Conservation (phyloP, 2,113 vertebrate genomes). For the Meleagris gallopavo region DNA sequence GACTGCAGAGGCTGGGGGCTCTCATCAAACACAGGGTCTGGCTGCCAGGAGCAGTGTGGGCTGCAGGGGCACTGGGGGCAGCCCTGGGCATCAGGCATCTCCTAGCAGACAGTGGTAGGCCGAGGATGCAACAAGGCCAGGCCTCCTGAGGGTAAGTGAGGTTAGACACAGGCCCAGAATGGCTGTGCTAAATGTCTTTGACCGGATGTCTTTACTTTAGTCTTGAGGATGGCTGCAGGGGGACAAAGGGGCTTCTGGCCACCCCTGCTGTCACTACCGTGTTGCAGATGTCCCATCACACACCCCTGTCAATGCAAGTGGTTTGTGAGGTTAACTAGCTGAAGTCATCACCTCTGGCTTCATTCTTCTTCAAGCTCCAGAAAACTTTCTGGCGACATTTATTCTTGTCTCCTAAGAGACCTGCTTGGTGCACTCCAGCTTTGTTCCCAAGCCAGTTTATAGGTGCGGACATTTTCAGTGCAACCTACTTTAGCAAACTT, state of each 20-base stretch:
- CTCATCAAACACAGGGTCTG: neutral
- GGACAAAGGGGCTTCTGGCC: fast-evolving
- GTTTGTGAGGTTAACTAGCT: neutral
- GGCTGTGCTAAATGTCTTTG: neutral
- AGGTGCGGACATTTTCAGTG: neutral
- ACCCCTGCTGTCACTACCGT: neutral
- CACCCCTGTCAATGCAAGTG: neutral
- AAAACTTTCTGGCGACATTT: neutral
- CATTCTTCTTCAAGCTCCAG: neutral
- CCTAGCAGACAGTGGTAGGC: neutral
- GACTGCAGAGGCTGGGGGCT: fast-evolving
- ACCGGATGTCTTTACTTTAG: neutral
- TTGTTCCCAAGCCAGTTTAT: neutral
- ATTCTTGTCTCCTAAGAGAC: neutral
- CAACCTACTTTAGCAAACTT: no score
- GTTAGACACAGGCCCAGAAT: neutral
- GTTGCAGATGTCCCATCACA: neutral
- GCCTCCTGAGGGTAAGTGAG: fast-evolving
- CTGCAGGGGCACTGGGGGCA: neutral
- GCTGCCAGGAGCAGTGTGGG: neutral
- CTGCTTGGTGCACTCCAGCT: fast-evolving
- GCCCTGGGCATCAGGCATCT: neutral
- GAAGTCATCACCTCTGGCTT: neutral
- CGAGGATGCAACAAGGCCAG: no score
- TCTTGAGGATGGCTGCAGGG: neutral